Evolutionary conservation across 2,113 vertebrate species (phyloP), one percentile per base, ranked within the genome.

Genomic region (Silurus glanis): DNA sequence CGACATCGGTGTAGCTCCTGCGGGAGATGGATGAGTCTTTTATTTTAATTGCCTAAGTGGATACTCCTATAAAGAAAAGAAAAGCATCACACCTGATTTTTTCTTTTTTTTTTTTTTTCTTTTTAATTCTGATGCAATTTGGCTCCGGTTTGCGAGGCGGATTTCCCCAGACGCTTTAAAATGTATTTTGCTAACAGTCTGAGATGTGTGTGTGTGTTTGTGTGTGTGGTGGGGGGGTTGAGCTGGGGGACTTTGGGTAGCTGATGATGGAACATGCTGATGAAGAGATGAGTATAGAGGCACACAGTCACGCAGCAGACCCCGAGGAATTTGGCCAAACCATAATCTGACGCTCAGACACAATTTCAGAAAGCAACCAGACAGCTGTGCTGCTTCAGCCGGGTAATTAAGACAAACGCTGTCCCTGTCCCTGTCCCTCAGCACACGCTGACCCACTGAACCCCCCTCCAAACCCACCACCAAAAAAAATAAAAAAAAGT

Each of bases 311-410:
- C 17, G 21, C 59, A 7, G 19, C 21, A 25, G 84, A 25, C 85
- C 71, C 83, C 2, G 51, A 51, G 85, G 88, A 59, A 82, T 82
- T 87, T 25, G 62, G 51, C 61, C 23, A 59, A n/a, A 69, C 47
- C 28, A 6, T 64, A 85, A 80, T 80, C 84, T 58, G 62, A 64
- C 14, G 21, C 58, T 76, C 82, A 85, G 83, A 56, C 62, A 19
- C 83, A 28, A 83, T 82, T 86, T 81, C 58, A 80, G n/a, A 37
- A 89, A 72, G 83, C 53, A n/a, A 76, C 14, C 62, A 14, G 85
- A 87, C 85, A 89, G 82, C 88, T 87, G 85, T 45, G 55, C 37
- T 64, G 64, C 80, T 86, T 82, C 88, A 87, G 71, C 6, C n/a
- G 28, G 83, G 62, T 85, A 87, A 89, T 89, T 87, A 85, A 85